phyloP scores from a whole-genome alignment of 2,888 invertebrate species.

The Tribolium freemani region DNA sequence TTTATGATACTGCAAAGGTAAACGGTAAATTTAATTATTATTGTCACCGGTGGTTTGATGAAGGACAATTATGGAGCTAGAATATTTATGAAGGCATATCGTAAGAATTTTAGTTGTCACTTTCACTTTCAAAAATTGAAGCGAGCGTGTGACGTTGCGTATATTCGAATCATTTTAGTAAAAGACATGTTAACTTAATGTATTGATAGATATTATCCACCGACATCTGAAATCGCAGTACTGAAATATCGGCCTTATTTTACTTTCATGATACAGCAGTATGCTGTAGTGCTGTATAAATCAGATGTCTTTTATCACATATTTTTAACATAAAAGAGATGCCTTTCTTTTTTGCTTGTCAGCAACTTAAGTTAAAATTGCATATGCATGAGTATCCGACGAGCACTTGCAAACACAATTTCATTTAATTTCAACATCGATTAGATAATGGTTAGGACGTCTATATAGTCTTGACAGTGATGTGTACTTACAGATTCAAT shows the following conservation, averaged over 20 bases:
- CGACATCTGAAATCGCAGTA: neutral
- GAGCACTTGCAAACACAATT: neutral
- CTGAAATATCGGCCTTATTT: neutral
- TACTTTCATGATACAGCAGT: neutral
- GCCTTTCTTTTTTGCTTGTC: neutral
- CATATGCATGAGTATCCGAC: neutral
- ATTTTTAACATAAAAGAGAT: neutral
- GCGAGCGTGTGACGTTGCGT: too few relatives aligned
- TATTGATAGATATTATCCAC: too few relatives aligned
- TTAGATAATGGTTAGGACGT: neutral
- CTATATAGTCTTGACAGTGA: slow-evolving; percentile 6
- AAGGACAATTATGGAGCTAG: neutral
- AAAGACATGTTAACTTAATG: too few relatives aligned
- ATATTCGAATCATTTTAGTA: too few relatives aligned
- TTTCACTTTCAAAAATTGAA: too few relatives aligned
- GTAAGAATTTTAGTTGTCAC: too few relatives aligned
- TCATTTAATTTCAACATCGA: slow-evolving; percentile 2
- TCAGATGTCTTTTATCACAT: neutral
- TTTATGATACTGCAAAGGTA: neutral
- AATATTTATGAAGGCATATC: neutral
- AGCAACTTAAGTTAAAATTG: neutral
- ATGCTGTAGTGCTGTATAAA: neutral
- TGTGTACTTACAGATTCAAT: slow-evolving; percentile 9
- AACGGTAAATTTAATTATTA: neutral
- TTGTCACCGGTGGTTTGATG: neutral